Conservation (phyloP, 2,113 vertebrate species). For the Ahaetulla prasina region DNA sequence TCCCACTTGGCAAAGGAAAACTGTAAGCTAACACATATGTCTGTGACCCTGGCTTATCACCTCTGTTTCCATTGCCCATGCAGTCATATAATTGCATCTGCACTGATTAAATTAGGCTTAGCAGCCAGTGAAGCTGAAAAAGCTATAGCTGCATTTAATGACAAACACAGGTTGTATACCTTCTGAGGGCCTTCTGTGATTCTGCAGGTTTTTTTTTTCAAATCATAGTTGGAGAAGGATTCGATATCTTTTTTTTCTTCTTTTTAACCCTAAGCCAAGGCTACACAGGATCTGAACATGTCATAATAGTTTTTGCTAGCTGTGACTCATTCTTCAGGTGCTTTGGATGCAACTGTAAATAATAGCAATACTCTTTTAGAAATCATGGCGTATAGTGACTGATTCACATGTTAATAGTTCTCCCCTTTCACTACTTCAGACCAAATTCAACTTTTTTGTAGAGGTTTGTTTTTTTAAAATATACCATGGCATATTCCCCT, state of each 20-base stretch:
- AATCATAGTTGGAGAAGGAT: neutral
- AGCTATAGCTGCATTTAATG: neutral
- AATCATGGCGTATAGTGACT: neutral
- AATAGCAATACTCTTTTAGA: neutral
- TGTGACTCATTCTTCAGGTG: neutral
- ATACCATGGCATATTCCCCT: neutral
- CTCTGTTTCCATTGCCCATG: neutral
- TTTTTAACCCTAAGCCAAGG: neutral
- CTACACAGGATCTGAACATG: neutral
- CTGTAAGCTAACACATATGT: neutral
- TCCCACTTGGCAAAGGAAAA: slow-evolving; percentile 24
- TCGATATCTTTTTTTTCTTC: neutral
- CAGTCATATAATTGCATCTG: neutral
- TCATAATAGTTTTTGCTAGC: neutral
- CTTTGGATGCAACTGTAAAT: neutral
- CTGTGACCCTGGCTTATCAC: neutral
- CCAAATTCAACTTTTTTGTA: neutral
- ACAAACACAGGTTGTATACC: neutral
- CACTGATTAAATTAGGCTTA: neutral
- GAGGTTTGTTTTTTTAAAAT: neutral
- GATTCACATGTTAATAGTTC: neutral
- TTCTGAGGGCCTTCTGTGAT: neutral
- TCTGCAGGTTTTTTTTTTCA: neutral
- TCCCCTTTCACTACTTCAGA: neutral
- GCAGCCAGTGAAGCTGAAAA: neutral